phyloP scores from a whole-genome alignment of 2,113 vertebrate genomes.

The Halichoerus grypus region DNA sequence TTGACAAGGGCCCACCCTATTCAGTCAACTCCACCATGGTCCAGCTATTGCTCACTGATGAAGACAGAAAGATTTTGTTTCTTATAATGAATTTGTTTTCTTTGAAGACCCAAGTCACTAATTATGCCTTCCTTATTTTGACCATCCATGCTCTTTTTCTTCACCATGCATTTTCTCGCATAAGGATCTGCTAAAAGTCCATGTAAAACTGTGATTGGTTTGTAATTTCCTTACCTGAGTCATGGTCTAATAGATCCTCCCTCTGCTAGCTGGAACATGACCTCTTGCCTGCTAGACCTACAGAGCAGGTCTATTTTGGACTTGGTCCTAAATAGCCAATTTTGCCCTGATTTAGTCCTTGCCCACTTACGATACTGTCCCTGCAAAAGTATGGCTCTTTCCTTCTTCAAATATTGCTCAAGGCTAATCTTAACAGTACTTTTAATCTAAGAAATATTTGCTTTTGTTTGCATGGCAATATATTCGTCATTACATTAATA shows the following conservation, averaged over 20 bases:
- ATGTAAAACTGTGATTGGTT: background rate
- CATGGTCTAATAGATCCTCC: background rate
- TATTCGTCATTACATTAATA: background rate
- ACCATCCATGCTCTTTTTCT: background rate
- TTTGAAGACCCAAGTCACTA: background rate
- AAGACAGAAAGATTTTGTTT: background rate
- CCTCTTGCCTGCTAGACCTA: background rate
- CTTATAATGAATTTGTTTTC: background rate
- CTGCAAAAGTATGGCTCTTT: background rate
- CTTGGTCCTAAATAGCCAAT: background rate
- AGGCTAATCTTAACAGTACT: background rate
- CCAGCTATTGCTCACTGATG: background rate
- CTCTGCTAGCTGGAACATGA: background rate
- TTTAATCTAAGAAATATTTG: constrained; percentile 31
- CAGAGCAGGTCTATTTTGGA: background rate
- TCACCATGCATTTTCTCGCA: background rate
- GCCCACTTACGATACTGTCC: background rate
- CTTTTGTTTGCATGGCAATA: background rate
- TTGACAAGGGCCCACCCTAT: background rate
- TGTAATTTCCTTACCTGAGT: background rate
- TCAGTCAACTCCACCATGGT: background rate
- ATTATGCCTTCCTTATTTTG: background rate
- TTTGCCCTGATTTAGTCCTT: background rate
- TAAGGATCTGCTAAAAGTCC: background rate
- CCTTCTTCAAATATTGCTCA: background rate